Base-by-base conservation (phyloP, 2,888 invertebrate species). In the Abscondita cerata region DNA sequence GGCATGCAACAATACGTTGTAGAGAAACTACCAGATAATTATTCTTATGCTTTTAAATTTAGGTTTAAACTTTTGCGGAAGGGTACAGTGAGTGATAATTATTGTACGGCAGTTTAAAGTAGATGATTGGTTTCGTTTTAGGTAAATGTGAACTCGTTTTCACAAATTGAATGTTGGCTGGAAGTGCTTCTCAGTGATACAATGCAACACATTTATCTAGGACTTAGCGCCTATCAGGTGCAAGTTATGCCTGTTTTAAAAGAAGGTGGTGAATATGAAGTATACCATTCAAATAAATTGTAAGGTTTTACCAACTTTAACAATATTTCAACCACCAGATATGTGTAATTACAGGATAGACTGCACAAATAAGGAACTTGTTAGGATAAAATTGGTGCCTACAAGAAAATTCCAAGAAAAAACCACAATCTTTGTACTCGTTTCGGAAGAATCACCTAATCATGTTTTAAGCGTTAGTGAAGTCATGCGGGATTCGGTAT, bases 101-200 rank as follows among this genome's bases (percentile, higher is more conserved):
- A 25, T 25, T 25, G 25, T 25, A n/a, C 25, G 25, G 25, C 6
- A 4, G 25, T 25, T 25, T 25, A 4, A 2, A 25, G 25, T 25
- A 25, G 25, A 25, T 2, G 6, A 25, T 4, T 25, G n/a, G 9
- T 36, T 12, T 12, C 36, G 4, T 62, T 62, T 53, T 31, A 63
- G 63, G 46, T 58, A 4, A 54, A 36, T 19, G 11, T 63, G n/a
- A 13, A n/a, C 18, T 33, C 18, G 11, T 31, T 20, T 16, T 12
- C 9, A 6, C 34, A 20, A 19, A 41, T 56, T 20, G 52, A 63
- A 41, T 59, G 63, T 41, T 63, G 63, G 63, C 16, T 63, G 5
- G 59, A 63, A 13, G 47, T 63, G 12, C 20, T 55, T 13, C 20
- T 54, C 6, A 13, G 4, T 16, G 36, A 62, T 2, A 15, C 6